phyloP scores from a whole-genome alignment of 2,797 vertebrate species.

The Sebastiscus tertius region DNA sequence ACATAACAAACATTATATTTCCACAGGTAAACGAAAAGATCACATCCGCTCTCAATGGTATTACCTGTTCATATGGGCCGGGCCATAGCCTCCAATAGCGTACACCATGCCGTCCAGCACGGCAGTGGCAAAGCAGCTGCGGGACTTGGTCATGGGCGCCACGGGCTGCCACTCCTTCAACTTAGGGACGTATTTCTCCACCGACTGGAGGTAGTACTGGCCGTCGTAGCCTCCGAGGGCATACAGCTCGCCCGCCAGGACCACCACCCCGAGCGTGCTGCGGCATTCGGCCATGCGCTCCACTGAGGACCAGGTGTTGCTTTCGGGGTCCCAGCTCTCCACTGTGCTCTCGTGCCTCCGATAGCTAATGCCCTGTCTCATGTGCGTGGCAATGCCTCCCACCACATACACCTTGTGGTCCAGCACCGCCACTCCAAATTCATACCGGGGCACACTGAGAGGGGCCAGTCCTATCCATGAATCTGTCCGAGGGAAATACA shows the following conservation, averaged over 20 bases:
- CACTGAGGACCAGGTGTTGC: conserved; percentile 93
- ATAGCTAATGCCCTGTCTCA: conserved; percentile 93
- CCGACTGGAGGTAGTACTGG: conserved; percentile 94
- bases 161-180: conserved; percentile 95
- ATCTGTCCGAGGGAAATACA: conserved; percentile 98
- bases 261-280: conserved; percentile 93
- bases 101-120: conserved; percentile 98
- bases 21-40: not conserved
- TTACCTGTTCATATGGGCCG: conserved; percentile 99
- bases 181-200: conserved; percentile 96
- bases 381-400: conserved; percentile 95
- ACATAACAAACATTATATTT: not conserved
- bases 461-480: conserved; percentile 98
- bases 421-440: conserved; percentile 95
- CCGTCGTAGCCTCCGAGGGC: conserved; percentile 96
- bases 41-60: not conserved
- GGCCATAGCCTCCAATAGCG: conserved; percentile 96
- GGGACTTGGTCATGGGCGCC: conserved; percentile 95
- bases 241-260: conserved; percentile 94
- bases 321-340: conserved; percentile 97
- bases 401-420: conserved; percentile 97
- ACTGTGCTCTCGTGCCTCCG: conserved; percentile 95
- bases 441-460: conserved; percentile 92
- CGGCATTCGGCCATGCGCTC: conserved; percentile 94
- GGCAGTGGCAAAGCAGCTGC: conserved; percentile 95